Base-by-base conservation (phyloP, 1,140 invertebrate species). In the Brachionus plicatilis region DNA sequence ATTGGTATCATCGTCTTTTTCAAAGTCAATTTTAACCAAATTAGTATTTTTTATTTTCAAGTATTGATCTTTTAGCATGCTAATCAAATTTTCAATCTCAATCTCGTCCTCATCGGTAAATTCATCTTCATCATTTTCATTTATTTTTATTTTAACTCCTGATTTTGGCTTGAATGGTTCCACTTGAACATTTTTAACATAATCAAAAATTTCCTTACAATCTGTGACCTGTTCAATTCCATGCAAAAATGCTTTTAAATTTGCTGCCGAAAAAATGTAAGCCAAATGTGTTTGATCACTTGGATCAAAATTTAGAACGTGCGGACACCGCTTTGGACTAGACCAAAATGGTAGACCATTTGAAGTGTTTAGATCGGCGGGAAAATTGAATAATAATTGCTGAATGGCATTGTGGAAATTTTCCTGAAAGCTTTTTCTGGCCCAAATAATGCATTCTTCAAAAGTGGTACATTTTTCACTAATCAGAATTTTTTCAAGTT, bases 1-100 rank as follows among this genome's bases (percentile, higher is more conserved):
- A 89, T 99, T 99, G 68, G 91, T 92, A 87, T 99, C 97, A 90
- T 99, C 96, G 88, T 99, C 97, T 88, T 99, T 99, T 88, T 99
- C 97, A 90, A 99, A 99, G 85, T 99, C 96, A 68, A 98, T 91
- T 0, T 95, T 95, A 14, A 92, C 92, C 60, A 98, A 92, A 60
- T 91, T 92, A 0, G 95, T 87, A n/a, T 89, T 85, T 86, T 27
- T 89, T 56, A 12, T 47, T 60, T 17, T 37, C 29, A 47, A 11
- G 50, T 76, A 33, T 50, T 70, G 27, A 24, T 72, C 33, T 41
- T 33, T 3, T 6, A 80, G 37, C 17, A 20, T 37, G 9, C 47
- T 33, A 29, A 24, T 76, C 20, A 76, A 50, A 27, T 27, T 29
- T 12, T 50, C 41, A 4, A 76, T 76, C 50, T 53, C 72, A 33